Evolutionary conservation across 1,140 invertebrate genomes (phyloP).

Genomic region (Campodea augens): DNA sequence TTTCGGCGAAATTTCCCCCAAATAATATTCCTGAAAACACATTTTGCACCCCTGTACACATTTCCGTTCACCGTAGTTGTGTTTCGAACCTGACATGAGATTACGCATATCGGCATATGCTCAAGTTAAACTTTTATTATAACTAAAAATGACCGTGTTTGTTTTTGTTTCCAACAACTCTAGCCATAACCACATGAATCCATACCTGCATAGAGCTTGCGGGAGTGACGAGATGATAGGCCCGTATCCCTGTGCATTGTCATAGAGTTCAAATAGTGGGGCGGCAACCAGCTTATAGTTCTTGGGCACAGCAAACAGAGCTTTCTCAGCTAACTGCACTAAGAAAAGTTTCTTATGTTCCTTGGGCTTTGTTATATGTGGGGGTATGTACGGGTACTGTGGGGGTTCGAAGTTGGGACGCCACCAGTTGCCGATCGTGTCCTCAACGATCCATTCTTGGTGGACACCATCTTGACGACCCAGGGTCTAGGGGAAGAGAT

Average conservation of each 20-base stretch:
- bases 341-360: slow-evolving; percentile 97
- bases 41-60: too few relatives aligned
- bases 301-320: slow-evolving; percentile 95
- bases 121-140: too few relatives aligned
- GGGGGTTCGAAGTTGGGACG: slow-evolving; percentile 99
- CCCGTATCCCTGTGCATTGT: slow-evolving; percentile 97
- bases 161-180: too few relatives aligned
- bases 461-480: slow-evolving; percentile 94
- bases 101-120: too few relatives aligned
- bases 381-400: slow-evolving; percentile 96
- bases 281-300: slow-evolving; percentile 99
- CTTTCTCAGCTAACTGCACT: slow-evolving; percentile 94
- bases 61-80: too few relatives aligned
- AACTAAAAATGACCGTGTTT: too few relatives aligned
- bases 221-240: slow-evolving; percentile 96
- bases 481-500: too few relatives aligned
- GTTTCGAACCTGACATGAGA: too few relatives aligned
- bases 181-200: too few relatives aligned
- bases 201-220: slow-evolving; percentile 87
- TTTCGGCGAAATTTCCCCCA: too few relatives aligned
- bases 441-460: slow-evolving; percentile 95
- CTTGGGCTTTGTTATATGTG: slow-evolving; percentile 98
- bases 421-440: slow-evolving; percentile 99
- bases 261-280: slow-evolving; percentile 97
- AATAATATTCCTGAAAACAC: too few relatives aligned